A percentile compares a stretch with the other conserved stretches of the same genome.
phyloP scores from a whole-genome alignment of 2,797 vertebrate species.

The Trematomus bernacchii region DNA sequence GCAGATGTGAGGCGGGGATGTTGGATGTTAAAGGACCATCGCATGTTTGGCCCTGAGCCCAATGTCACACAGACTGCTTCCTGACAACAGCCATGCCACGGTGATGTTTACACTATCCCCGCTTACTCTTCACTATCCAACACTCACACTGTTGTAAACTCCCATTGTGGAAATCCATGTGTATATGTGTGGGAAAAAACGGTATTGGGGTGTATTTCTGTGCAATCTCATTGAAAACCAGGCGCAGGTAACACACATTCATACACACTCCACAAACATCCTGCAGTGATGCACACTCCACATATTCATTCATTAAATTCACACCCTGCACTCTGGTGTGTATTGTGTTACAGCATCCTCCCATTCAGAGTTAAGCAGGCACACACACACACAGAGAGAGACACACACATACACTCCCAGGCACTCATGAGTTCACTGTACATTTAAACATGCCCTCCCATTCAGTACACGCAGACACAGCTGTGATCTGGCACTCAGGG shows the following conservation, averaged over 20 bases:
- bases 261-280: slow-evolving; percentile 55
- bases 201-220: slow-evolving; percentile 9
- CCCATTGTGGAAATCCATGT: slow-evolving; percentile 46
- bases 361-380: slow-evolving; percentile 73
- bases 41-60: slow-evolving; percentile 74
- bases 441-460: slow-evolving; percentile 80
- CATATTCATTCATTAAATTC: slow-evolving; percentile 83
- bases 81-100: slow-evolving; percentile 82
- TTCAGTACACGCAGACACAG: slow-evolving; percentile 80
- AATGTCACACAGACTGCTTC: slow-evolving; percentile 82
- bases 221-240: slow-evolving; percentile 39
- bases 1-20: slow-evolving; percentile 75
- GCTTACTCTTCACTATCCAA: slow-evolving; percentile 54
- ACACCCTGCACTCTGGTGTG: slow-evolving; percentile 70
- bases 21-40: slow-evolving; percentile 65
- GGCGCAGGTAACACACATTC: slow-evolving; percentile 42
- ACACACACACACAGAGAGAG: slow-evolving; percentile 29
- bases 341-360: slow-evolving; percentile 82
- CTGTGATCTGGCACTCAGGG: slow-evolving; percentile 85
- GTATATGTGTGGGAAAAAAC: background rate
- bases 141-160: slow-evolving; percentile 52
- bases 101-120: slow-evolving; percentile 78
- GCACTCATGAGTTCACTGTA: slow-evolving; percentile 78
- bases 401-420: slow-evolving; percentile 58
- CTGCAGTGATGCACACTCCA: slow-evolving; percentile 61